Conservation (phyloP, 2,797 vertebrate species). For the Cynodonichthys magdalenae region DNA sequence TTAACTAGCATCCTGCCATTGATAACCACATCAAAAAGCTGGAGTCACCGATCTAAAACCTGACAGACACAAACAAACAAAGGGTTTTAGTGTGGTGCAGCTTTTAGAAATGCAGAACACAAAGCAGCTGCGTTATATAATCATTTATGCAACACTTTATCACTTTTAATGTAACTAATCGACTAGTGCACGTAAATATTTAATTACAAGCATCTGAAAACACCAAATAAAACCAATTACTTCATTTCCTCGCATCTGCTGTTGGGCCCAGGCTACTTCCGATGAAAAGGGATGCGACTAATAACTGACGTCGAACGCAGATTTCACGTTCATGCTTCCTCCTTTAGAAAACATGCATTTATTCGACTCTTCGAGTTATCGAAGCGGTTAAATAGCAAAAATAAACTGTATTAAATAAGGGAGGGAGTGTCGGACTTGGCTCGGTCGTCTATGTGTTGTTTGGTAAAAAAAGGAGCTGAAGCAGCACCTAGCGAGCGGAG, state of each 20-base stretch:
- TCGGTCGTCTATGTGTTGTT: too few species aligned
- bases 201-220: background rate
- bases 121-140: background rate
- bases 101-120: background rate
- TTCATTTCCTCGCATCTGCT: background rate
- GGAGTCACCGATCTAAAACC: conserved; percentile 24
- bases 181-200: too few species aligned
- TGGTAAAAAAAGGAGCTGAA: conserved; percentile 16
- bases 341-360: too few species aligned
- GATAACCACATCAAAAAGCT: conserved; percentile 37
- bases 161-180: too few species aligned
- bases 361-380: rapidly evolving
- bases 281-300: background rate
- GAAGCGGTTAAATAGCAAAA: background rate
- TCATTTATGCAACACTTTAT: too few species aligned
- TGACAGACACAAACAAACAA: conserved; percentile 14
- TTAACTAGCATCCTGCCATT: conserved; percentile 63
- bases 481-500: conserved; percentile 67
- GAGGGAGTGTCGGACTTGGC: background rate
- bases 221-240: background rate
- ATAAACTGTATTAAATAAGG: background rate
- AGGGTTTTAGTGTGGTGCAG: background rate
- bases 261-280: background rate
- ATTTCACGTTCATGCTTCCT: conserved; percentile 35
- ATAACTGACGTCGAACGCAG: background rate